Evolutionary conservation across 2,797 vertebrate genomes (phyloP).

Genomic region (Darevskia mixta): DNA sequence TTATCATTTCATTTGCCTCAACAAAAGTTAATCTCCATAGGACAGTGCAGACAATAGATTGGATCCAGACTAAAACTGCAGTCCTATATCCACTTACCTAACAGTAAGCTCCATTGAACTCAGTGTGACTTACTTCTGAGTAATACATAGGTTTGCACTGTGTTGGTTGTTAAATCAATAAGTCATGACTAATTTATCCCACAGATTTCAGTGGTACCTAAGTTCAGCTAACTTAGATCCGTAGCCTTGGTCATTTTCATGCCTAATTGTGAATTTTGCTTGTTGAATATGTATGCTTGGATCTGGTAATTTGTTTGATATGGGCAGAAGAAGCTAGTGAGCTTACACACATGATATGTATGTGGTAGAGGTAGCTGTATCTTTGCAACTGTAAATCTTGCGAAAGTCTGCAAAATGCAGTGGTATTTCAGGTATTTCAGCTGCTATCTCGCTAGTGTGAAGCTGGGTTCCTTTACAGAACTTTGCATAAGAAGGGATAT

Average conservation of each 20-base stretch:
- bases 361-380: not conserved
- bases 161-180: not conserved
- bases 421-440: not conserved
- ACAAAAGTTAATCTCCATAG: not conserved
- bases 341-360: not conserved
- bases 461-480: not conserved
- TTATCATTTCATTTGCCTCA: no score
- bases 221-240: not conserved
- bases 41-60: not conserved
- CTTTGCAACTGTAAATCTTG: not conserved
- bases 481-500: not conserved
- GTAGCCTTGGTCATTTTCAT: not conserved
- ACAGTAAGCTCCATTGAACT: not conserved
- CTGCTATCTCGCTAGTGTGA: not conserved
- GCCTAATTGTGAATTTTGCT: not conserved
- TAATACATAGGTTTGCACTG: not conserved
- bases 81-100: no score
- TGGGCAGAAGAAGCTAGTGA: not conserved
- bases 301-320: not conserved
- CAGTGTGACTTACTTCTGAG: not conserved
- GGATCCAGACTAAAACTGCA: not conserved
- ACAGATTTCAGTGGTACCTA: no score
- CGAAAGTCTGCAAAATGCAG: not conserved
- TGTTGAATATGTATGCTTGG: not conserved
- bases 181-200: no score